These are phyloP conservation scores for Lasioglossum albipes DNA, from an alignment of 1,140 invertebrate genomes.

Conservation along the genomic window DNA sequence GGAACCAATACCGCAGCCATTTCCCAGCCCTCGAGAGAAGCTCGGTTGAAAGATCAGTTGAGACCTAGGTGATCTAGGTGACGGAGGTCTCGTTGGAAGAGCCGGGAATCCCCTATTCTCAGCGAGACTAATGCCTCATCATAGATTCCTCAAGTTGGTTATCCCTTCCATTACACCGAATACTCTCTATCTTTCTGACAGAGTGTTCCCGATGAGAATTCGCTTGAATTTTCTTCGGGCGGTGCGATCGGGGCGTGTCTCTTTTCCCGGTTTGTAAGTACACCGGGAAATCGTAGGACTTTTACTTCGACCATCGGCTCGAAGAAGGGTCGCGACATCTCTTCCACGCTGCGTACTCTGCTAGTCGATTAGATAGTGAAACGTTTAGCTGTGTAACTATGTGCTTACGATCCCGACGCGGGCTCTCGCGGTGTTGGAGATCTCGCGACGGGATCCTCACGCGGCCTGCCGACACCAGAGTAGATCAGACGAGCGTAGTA, in stretches of 20 bases:
- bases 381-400: constrained; percentile 51
- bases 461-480: constrained; percentile 62
- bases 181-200: neutral
- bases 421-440: constrained; percentile 35
- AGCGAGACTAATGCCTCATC: neutral
- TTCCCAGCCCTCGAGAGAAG: too few species aligned
- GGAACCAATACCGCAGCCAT: too few species aligned
- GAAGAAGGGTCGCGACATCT: constrained; percentile 36
- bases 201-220: too few species aligned
- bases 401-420: constrained; percentile 55
- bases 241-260: too few species aligned
- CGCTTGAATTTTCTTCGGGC: too few species aligned
- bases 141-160: neutral
- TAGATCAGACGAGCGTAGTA: constrained; percentile 62
- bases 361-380: constrained; percentile 52
- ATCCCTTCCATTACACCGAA: neutral
- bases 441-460: constrained; percentile 47
- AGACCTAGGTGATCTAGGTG: too few species aligned
- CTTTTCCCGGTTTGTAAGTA: too few species aligned
- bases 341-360: constrained; percentile 46
- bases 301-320: constrained; percentile 17
- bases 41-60: too few species aligned
- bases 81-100: too few species aligned
- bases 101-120: neutral
- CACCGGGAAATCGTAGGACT: neutral